A percentile compares a stretch with the other conserved stretches of the same genome.
Evolutionary conservation across 2,888 invertebrate genomes (phyloP).

Genomic region (Limenitis camilla): DNA sequence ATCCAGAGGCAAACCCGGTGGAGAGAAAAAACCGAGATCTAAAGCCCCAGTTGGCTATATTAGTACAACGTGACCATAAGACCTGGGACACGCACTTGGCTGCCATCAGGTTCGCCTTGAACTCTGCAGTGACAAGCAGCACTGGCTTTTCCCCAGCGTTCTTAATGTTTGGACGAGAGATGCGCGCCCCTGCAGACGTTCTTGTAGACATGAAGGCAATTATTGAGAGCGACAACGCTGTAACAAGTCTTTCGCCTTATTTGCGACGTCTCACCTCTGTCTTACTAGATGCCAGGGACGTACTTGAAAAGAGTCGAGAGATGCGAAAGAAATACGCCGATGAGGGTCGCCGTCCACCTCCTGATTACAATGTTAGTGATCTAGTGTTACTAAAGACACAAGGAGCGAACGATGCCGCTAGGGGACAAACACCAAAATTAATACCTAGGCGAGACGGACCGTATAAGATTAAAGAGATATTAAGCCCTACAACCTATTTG

Average conservation of each 20-base stretch:
- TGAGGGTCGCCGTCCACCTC: background rate
- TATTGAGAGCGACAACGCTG: conserved; percentile 2
- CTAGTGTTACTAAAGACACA: conserved; percentile 11
- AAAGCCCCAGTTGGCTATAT: conserved; percentile 31
- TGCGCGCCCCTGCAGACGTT: conserved; percentile 7
- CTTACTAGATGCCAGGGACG: conserved; percentile 2
- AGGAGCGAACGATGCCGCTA: background rate
- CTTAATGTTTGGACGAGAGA: conserved; percentile 19
- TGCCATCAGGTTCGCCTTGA: conserved; percentile 18
- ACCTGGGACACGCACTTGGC: conserved; percentile 11
- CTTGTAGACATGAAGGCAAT: conserved; percentile 1
- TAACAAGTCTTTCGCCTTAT: conserved; percentile 2
- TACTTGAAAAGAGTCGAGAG: conserved; percentile 3
- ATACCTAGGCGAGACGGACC: conserved; percentile 4
- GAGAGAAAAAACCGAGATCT: conserved; percentile 34
- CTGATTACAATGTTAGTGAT: conserved; percentile 1
- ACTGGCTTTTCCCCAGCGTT: conserved; percentile 15
- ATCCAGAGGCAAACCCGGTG: conserved; percentile 30
- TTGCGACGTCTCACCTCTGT: background rate
- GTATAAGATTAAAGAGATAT: background rate
- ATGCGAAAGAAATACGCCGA: conserved; percentile 2
- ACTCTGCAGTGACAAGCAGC: conserved; percentile 9
- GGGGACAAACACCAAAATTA: conserved; percentile 2
- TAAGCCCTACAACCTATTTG: background rate
- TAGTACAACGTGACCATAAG: conserved; percentile 18